These are phyloP conservation scores for Synergus gifuensis DNA, from an alignment of 2,888 invertebrate genomes.

Conservation along the genomic window DNA sequence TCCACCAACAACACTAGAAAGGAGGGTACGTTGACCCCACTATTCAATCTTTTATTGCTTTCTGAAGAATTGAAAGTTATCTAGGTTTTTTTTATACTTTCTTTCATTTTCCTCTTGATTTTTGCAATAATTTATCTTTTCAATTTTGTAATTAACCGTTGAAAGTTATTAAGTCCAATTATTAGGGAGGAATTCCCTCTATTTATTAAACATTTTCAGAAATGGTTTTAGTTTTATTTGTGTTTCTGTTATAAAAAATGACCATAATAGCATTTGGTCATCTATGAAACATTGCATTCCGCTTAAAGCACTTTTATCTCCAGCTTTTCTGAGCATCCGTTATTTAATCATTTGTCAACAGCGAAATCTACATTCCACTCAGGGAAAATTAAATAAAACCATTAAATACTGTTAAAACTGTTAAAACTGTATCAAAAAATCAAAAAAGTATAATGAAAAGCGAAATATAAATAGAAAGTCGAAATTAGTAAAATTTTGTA, in stretches of 20 bases:
- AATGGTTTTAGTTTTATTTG: neutral
- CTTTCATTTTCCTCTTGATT: neutral
- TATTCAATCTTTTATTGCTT: neutral
- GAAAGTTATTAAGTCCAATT: neutral
- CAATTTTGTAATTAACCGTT: neutral
- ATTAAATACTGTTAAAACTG: neutral
- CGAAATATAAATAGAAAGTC: neutral
- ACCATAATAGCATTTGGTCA: neutral
- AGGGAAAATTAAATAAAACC: neutral
- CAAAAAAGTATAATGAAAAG: neutral
- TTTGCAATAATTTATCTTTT: neutral
- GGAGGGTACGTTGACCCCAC: slow-evolving; percentile 36
- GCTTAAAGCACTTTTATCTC: neutral
- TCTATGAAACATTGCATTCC: neutral
- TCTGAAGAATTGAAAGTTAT: neutral
- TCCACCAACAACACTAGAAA: slow-evolving; percentile 33
- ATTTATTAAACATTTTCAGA: neutral
- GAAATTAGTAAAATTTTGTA: neutral
- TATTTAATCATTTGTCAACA: neutral
- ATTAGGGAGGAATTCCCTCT: neutral
- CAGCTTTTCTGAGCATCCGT: neutral
- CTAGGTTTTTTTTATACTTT: neutral
- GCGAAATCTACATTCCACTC: neutral
- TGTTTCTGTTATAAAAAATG: neutral
- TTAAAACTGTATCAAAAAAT: neutral